Percentiles rank a stretch among this genome's conserved stretches.
Conservation (phyloP, 2,797 vertebrate species). For the Acanthurus lineatus region DNA sequence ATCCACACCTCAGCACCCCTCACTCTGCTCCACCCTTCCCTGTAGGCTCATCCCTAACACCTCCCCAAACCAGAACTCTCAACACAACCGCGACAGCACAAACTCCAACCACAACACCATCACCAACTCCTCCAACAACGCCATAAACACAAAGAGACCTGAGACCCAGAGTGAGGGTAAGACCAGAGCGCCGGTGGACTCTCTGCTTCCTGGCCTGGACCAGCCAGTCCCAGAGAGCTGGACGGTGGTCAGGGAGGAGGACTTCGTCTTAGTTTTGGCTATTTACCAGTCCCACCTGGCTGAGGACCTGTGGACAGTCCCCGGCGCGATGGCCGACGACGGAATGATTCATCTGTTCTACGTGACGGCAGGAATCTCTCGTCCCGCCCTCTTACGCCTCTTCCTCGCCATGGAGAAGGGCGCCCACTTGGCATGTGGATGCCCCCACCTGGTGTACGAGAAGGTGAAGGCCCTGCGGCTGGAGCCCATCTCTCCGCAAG, state of each 20-base stretch:
- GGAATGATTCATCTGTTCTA: constrained; percentile 93
- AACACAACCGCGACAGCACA: constrained; percentile 42
- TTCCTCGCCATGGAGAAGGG: constrained; percentile 96
- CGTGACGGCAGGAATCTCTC: constrained; percentile 89
- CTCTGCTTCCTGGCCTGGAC: constrained; percentile 86
- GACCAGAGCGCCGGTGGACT: constrained; percentile 74
- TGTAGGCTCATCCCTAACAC: constrained; percentile 64
- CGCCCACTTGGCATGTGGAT: constrained; percentile 87
- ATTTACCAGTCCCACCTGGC: constrained; percentile 94
- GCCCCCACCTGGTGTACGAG: constrained; percentile 89
- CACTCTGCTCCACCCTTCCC: constrained; percentile 76
- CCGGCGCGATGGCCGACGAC: constrained; percentile 83
- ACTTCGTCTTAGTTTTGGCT: constrained; percentile 91
- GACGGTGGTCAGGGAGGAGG: constrained; percentile 89
- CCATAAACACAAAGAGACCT: constrained; percentile 51
- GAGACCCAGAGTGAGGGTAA: constrained; percentile 38
- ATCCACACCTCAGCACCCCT: constrained; percentile 54
- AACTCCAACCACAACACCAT: constrained; percentile 72
- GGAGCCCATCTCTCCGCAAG: constrained; percentile 85
- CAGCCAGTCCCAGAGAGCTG: constrained; percentile 91
- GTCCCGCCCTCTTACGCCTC: constrained; percentile 88
- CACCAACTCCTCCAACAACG: constrained; percentile 71
- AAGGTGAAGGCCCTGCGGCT: constrained; percentile 90
- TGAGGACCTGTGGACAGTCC: constrained; percentile 89
- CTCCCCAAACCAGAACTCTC: constrained; percentile 66